Conservation (phyloP, 2,888 invertebrate species). For the Ganaspis brasiliensis region DNA sequence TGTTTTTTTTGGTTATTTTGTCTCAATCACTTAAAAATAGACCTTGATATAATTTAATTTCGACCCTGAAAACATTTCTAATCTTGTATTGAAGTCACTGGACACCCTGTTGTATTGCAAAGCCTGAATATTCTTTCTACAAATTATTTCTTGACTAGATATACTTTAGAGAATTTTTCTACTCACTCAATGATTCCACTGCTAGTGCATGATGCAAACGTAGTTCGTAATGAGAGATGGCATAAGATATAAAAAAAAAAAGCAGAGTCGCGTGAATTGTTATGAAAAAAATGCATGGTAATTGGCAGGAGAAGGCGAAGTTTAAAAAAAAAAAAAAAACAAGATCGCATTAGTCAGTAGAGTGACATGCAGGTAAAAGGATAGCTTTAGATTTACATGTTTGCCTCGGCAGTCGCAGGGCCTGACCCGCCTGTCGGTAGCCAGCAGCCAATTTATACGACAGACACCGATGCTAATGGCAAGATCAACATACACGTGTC, state of each 20-base stretch:
- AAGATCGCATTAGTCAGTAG: conserved; percentile 44
- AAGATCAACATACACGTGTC: conserved; percentile 95
- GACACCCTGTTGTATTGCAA: background rate
- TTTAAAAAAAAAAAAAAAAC: conserved; percentile 5
- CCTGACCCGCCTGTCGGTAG: conserved; percentile 75
- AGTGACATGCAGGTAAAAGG: conserved; percentile 49
- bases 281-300: conserved; percentile 28
- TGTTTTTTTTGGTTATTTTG: no score
- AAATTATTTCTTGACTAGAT: background rate
- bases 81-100: no score
- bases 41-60: no score
- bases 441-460: conserved; percentile 82
- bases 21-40: no score
- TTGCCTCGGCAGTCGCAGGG: conserved; percentile 79
- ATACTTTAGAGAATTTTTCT: background rate
- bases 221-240: conserved; percentile 17
- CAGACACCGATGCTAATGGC: conserved; percentile 89
- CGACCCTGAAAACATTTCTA: no score
- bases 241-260: conserved; percentile 14
- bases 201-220: conserved; percentile 37
- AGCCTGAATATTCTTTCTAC: conserved; percentile 1
- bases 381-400: conserved; percentile 76
- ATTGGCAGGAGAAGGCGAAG: conserved; percentile 20
- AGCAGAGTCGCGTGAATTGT: conserved; percentile 34
- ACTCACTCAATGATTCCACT: conserved; percentile 35